Conservation (phyloP, 2,113 vertebrate genomes). For the Oriolus oriolus region DNA sequence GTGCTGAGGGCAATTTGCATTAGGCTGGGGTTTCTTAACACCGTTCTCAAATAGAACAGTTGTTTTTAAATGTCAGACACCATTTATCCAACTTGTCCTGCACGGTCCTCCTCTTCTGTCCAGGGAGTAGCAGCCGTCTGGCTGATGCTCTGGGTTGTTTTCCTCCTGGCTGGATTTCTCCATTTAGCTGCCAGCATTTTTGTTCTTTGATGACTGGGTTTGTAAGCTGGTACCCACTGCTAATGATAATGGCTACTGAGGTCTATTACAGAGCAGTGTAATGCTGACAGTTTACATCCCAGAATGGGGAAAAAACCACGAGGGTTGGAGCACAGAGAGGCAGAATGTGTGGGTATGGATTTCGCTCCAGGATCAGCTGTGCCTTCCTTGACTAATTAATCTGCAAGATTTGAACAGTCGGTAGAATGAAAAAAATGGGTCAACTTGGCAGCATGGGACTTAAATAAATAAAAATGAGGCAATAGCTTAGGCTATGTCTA, state of each 20-base stretch:
- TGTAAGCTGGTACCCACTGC: slow-evolving; percentile 62
- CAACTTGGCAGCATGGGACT: slow-evolving; percentile 39
- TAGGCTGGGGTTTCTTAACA: background rate
- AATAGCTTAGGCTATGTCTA: background rate
- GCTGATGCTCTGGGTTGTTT: slow-evolving; percentile 52
- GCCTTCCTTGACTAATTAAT: slow-evolving; percentile 55
- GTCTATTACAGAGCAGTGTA: slow-evolving; percentile 32
- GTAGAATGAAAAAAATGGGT: slow-evolving; percentile 50
- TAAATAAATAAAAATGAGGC: slow-evolving; percentile 43
- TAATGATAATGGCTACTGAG: slow-evolving; percentile 36
- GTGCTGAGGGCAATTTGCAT: background rate
- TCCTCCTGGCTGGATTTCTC: slow-evolving; percentile 54
- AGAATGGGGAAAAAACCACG: background rate
- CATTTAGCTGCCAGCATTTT: slow-evolving; percentile 58
- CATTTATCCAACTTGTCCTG: slow-evolving; percentile 12
- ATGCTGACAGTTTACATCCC: background rate
- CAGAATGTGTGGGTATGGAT: slow-evolving; percentile 36
- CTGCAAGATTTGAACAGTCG: slow-evolving; percentile 37
- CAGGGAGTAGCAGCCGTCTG: slow-evolving; percentile 30
- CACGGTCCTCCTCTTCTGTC: background rate
- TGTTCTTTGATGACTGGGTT: slow-evolving; percentile 53
- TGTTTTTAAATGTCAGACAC: slow-evolving; percentile 18
- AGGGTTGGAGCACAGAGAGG: background rate
- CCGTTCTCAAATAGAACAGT: background rate
- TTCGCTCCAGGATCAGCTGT: slow-evolving; percentile 49